Conservation (phyloP, 2,888 invertebrate genomes). For the Athalia cordata region DNA sequence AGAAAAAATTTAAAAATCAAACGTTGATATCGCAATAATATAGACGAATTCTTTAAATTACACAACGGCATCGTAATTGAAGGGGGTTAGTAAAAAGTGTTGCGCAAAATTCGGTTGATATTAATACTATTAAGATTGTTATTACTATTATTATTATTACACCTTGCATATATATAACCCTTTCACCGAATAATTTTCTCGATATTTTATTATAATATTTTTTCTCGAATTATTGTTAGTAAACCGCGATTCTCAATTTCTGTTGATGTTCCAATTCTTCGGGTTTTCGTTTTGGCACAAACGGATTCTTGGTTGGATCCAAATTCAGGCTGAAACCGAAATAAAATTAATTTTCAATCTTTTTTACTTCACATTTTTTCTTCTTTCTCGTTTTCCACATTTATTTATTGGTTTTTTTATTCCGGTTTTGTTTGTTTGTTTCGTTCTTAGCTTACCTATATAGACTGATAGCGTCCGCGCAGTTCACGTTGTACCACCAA, state of each 20-base stretch:
- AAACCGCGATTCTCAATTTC: slow-evolving; percentile 63
- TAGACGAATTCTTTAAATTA: too few relatives aligned
- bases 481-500: slow-evolving; percentile 95
- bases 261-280: slow-evolving; percentile 71
- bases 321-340: slow-evolving; percentile 81
- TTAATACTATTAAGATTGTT: neutral
- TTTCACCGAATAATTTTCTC: neutral
- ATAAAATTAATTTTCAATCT: slow-evolving; percentile 31
- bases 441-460: slow-evolving; percentile 78
- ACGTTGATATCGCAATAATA: too few relatives aligned
- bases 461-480: slow-evolving; percentile 82
- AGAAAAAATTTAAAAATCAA: too few relatives aligned
- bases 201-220: neutral
- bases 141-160: neutral
- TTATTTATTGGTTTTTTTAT: neutral
- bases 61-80: too few relatives aligned
- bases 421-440: neutral
- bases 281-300: slow-evolving; percentile 83
- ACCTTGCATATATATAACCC: too few relatives aligned
- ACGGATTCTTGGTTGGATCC: slow-evolving; percentile 88
- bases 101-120: neutral
- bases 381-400: neutral
- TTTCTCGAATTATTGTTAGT: slow-evolving; percentile 49
- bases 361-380: neutral
- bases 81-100: too few relatives aligned